phyloP scores from a whole-genome alignment of 2,797 vertebrate species.

The Glyptemys insculpta region DNA sequence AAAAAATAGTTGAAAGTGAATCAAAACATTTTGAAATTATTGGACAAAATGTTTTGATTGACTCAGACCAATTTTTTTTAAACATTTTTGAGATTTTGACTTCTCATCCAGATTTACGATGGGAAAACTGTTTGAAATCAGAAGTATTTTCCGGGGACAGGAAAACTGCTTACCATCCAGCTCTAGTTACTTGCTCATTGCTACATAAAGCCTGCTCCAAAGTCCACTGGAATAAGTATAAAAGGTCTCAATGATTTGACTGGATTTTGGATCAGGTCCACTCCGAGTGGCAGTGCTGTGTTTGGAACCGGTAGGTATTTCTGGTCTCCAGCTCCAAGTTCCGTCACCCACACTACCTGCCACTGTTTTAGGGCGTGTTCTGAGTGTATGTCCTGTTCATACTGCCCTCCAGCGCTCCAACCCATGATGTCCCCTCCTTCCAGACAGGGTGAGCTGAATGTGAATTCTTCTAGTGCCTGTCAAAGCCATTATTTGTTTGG shows the following conservation, averaged over 20 bases:
- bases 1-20: not conserved
- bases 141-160: not conserved
- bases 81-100: not conserved
- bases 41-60: not conserved
- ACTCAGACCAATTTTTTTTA: not conserved
- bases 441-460: not conserved
- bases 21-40: not conserved
- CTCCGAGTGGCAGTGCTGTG: not conserved
- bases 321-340: not conserved
- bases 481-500: not conserved
- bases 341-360: rapidly evolving
- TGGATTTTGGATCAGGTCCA: constrained; percentile 2
- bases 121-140: not conserved
- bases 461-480: not conserved
- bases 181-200: not conserved
- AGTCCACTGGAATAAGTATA: not conserved
- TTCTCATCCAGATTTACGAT: not conserved
- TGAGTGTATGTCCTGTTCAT: not conserved
- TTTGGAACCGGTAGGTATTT: not conserved
- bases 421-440: not conserved
- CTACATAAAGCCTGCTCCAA: not conserved
- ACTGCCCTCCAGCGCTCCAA: not conserved
- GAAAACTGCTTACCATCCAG: not conserved
- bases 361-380: not conserved
- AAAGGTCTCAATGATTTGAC: not conserved